Conservation (phyloP, 2,888 invertebrate genomes). For the Cartodere bifasciata region DNA sequence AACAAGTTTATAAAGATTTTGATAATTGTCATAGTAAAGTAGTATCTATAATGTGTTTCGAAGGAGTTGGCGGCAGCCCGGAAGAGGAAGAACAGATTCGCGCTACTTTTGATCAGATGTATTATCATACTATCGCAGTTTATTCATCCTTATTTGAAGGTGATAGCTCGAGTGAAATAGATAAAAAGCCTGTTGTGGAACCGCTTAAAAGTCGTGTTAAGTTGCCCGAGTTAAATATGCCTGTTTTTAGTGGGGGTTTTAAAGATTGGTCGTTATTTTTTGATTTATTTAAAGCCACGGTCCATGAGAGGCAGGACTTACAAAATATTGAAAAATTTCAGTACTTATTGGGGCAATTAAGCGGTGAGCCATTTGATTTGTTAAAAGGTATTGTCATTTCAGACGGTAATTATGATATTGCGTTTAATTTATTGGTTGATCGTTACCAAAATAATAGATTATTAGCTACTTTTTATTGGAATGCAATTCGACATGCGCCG, state of each 20-base stretch:
- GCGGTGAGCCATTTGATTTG: neutral
- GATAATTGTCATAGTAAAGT: no score
- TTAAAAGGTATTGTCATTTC: neutral
- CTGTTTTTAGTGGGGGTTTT: conserved; percentile 1
- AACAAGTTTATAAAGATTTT: no score
- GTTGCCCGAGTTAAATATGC: conserved; percentile 2
- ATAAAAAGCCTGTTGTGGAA: no score
- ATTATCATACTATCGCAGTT: no score
- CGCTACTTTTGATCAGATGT: no score
- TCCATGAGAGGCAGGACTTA: conserved; percentile 1
- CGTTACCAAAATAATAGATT: conserved; percentile 2
- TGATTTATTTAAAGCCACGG: conserved; percentile 4
- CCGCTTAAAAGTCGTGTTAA: no score
- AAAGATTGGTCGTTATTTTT: conserved; percentile 3
- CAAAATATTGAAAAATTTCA: conserved; percentile 2
- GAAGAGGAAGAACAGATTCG: no score
- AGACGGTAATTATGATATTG: neutral
- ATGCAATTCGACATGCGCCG: conserved; percentile 1
- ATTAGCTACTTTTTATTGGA: neutral
- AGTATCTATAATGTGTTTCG: no score
- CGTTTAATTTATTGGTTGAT: neutral
- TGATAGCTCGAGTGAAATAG: no score
- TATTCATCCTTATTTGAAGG: no score
- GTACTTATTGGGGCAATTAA: conserved; percentile 1
- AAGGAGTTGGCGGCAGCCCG: no score